Base-by-base conservation (phyloP, 2,797 vertebrate genomes). In the Varecia variegata region DNA sequence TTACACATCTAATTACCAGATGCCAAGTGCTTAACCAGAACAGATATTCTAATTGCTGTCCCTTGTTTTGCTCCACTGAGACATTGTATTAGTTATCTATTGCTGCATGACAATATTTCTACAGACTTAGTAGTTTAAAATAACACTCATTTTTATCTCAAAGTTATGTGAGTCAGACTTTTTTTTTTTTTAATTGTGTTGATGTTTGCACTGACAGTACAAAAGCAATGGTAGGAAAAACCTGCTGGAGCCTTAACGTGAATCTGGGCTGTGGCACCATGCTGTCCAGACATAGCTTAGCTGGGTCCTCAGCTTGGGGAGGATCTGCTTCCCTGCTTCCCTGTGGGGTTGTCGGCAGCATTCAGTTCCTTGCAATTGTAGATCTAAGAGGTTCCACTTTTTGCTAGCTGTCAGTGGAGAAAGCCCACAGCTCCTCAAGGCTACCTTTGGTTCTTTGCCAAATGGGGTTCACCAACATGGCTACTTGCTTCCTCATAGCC, bases 1-100 rank as follows among this genome's bases (percentile, higher is more conserved):
- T 97, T 97, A 90, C 74, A 88, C 85, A 97, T 96, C 88, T 96
- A 96, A 96, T 96, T 97, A 96, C 97, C 95, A 96, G 93, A 96
- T 96, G 95, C 85, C 94, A 94, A 96, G 87, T 73, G 91, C 79
- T 94, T 90, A 92, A 82, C 70, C 68, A 84, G 89, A 96, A 92
- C 47, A 85, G 82, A 80, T 56, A 95, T 20, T 96, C 80, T 77
- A 94, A 94, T 54, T 92, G 80, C 77, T 27, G 21, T 56, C n/a
- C 79, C 84, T 91, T 96, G 71, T 71, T 96, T 87, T 88, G 93
- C 85, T 94, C 90, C 88, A 76, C 62, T 32, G 90, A 94, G 92
- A 96, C 88, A 62, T 0, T 96, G 92, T 96, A 95, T 96, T 96
- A 83, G 94, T 94, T 95, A 94, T 80, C 92, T 77, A 95, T 5